Evolutionary conservation across 2,888 invertebrate species (phyloP), one percentile per base, ranked within the genome.

Genomic region (Embidobia sp.): DNA sequence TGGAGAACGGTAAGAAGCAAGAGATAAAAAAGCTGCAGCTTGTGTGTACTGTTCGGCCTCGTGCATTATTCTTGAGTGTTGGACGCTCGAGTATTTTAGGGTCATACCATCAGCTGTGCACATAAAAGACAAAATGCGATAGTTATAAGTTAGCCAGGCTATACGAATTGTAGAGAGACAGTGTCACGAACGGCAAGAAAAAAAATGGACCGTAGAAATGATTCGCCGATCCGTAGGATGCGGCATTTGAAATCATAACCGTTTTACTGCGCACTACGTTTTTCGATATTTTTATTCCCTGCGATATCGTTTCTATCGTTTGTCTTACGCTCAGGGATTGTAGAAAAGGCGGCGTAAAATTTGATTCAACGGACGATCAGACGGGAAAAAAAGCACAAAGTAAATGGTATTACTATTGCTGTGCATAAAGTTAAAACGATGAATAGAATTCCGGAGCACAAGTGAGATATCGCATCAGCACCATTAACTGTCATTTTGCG

Each of bases 21-120:
- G 15, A 57, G 16, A 18, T 3, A 42, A 59, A 29, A 40, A 40
- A 3, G n/a, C 10, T 40, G 26, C 18, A 55, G 19, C 18, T 53
- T 26, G 53, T 27, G 51, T 22, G 16, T 29, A 11, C 10, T n/a
- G 55, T 55, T 44, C 16, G 22, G 33, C 29, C 46, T 55, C 51
- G 55, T 53, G 27, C 31, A 55, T 77, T 53, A 40, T 63, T 63
- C 46, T 57, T 51, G 49, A 29, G 15, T 37, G 55, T 63, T 72
- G 48, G 53, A 57, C 61, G 46, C 70, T 78, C 64, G 53, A 78
- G 70, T 73, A 74, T 75, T 75, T 67, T 72, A 83, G 86, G 86
- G 84, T 79, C 85, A 85, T 86, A 87, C 88, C 81, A 87, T 85
- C 86, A 87, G 86, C 87, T 87, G 87, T 82, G 87, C 86, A 87